Base-by-base conservation (phyloP, 2,888 invertebrate genomes). In the Torymus aiolomorphi region DNA sequence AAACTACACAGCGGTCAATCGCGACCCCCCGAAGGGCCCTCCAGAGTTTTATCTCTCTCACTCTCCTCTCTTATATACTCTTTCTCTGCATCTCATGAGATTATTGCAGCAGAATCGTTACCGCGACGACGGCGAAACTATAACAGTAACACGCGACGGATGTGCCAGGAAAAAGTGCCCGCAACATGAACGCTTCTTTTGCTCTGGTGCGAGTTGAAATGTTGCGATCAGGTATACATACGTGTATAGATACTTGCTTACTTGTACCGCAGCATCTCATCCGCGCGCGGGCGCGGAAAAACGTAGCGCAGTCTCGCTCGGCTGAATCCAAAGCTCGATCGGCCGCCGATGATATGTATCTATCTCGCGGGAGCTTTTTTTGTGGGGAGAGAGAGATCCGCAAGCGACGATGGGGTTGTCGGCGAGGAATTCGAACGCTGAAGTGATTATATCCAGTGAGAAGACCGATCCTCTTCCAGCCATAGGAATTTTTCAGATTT, bases 141-240 rank as follows among this genome's bases (percentile, higher is more conserved):
- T 78, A 78, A 76, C 69, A 76, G 69, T 54, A 70, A 61, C 52
- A 78, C 8, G 42, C 42, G 78, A 42, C 66, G 72, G 54, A 77
- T 76, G 49, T 59, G 18, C 52, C 4, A 49, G 63, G n/a, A 74
- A 54, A 74, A 67, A 67, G 31, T n/a, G 49, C 49, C 16, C 20
- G 20, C 12, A 42, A 42, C 42, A 8, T 42, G 42, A 42, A 42
- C 42, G 42, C 8, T 61, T 59, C 51, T 57, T 31, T 11, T 14
- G 24, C 20, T 18, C 31, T 66, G 49, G 76, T 56, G 76, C 49
- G 59, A 61, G 67, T 62, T 13, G 8, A 42, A 42, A 42, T 42
- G 31, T 31, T 31, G 31, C n/a, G 3, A 31, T 31, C 20, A 20
- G 20, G 20, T 20, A n/a, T n/a, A n/a, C n/a, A n/a, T n/a, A n/a